Evolutionary conservation across 64 coral and sea anemone species (phyloP).

Genomic region (Acropora tenuis): DNA sequence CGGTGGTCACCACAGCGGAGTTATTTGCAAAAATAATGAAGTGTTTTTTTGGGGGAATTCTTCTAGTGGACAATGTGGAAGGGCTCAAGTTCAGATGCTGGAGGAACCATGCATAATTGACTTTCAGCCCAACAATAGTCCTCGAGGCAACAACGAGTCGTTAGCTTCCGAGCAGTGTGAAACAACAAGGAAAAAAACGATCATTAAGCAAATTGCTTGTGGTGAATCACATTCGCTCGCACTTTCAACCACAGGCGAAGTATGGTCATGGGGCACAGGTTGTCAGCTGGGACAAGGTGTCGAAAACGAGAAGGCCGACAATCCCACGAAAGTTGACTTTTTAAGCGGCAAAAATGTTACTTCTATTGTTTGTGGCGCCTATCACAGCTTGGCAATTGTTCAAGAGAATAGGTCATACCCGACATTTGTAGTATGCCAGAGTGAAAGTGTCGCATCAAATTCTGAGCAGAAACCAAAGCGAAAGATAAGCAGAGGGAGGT

Average conservation of each 20-base stretch:
- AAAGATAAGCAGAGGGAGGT: slow-evolving; percentile 15
- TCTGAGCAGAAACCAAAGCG: slow-evolving; percentile 8
- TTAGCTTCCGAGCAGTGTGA: not conserved
- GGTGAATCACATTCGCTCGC: slow-evolving; percentile 87
- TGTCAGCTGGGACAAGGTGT: slow-evolving; percentile 75
- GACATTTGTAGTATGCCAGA: slow-evolving; percentile 18
- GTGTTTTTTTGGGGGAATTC: slow-evolving; percentile 89
- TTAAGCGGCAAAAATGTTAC: slow-evolving; percentile 80
- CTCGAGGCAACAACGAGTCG: not conserved
- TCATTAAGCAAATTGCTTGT: slow-evolving; percentile 75
- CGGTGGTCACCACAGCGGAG: slow-evolving; percentile 71
- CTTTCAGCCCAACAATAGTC: slow-evolving; percentile 44
- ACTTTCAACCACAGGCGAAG: slow-evolving; percentile 64
- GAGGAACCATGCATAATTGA: slow-evolving; percentile 49
- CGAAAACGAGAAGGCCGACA: slow-evolving; percentile 25
- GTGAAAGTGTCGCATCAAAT: not conserved
- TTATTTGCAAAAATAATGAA: slow-evolving; percentile 73
- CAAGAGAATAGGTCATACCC: slow-evolving; percentile 19
- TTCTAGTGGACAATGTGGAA: slow-evolving; percentile 89
- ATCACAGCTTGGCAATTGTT: slow-evolving; percentile 90
- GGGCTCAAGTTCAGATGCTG: slow-evolving; percentile 58
- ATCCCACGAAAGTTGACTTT: slow-evolving; percentile 62
- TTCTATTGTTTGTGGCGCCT: slow-evolving; percentile 78
- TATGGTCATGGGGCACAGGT: slow-evolving; percentile 96
- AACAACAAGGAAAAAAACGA: not conserved